A percentile compares a stretch with the other conserved stretches of the same genome.
These are phyloP conservation scores for Drosophila ogumai DNA, from an alignment of 1,140 invertebrate genomes.

Conservation along the genomic window DNA sequence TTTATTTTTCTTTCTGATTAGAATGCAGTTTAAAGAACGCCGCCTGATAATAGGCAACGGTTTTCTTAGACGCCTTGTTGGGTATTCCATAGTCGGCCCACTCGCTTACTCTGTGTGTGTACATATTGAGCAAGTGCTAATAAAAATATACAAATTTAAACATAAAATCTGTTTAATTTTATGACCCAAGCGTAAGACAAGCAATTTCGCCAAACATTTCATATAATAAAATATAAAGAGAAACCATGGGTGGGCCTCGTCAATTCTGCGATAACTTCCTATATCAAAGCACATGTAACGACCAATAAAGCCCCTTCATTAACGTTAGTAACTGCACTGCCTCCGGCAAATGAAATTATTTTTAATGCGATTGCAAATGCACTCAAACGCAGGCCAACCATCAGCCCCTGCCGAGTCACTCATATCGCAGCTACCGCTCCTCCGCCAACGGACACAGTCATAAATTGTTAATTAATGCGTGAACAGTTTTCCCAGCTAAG, in stretches of 20 bases:
- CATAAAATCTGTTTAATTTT: constrained; percentile 78
- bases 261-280: constrained; percentile 4
- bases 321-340: constrained; percentile 13
- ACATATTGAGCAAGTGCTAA: constrained; percentile 75
- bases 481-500: constrained; percentile 61
- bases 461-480: constrained; percentile 81
- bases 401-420: constrained; percentile 16
- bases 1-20: neutral
- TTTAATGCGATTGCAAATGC: constrained; percentile 77
- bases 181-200: constrained; percentile 47
- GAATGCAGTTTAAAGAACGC: neutral
- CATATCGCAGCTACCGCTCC: neutral
- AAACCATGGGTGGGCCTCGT: constrained; percentile 8
- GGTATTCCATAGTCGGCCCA: neutral
- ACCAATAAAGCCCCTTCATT: constrained; percentile 43
- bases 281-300: constrained; percentile 14
- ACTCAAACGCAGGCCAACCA: constrained; percentile 58
- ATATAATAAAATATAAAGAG: constrained; percentile 1
- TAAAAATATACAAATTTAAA: constrained; percentile 80
- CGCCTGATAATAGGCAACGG: neutral
- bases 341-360: constrained; percentile 68
- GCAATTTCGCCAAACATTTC: constrained; percentile 21
- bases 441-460: constrained; percentile 35
- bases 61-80: neutral
- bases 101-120: constrained; percentile 1